Conservation (phyloP, 2,113 vertebrate genomes). For the Tapirus terrestris region DNA sequence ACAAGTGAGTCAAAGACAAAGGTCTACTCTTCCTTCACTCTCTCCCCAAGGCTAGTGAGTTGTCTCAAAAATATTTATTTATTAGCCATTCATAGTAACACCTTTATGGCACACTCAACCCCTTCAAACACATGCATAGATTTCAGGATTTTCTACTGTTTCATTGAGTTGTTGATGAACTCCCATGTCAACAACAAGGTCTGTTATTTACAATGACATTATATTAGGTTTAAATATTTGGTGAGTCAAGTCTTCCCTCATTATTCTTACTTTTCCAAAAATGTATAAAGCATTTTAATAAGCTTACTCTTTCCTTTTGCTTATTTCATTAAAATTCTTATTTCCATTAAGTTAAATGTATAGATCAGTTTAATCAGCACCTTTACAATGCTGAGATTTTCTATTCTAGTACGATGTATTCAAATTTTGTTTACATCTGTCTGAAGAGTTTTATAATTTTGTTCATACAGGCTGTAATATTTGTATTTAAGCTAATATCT, state of each 20-base stretch:
- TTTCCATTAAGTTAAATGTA: background rate
- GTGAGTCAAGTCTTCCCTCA: background rate
- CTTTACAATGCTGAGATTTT: background rate
- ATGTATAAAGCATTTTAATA: background rate
- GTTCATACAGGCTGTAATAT: background rate
- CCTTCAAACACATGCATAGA: background rate
- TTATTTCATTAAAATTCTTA: background rate
- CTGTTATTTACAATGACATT: background rate
- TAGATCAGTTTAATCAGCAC: background rate
- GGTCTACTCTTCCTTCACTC: background rate
- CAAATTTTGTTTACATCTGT: background rate
- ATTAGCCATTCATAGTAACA: background rate
- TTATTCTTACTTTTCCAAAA: background rate
- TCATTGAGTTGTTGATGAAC: background rate
- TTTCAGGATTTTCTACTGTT: background rate
- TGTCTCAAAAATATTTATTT: background rate
- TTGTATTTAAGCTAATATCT: background rate
- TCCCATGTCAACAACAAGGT: background rate
- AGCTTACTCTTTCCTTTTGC: background rate
- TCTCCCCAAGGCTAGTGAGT: background rate
- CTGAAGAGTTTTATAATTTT: background rate
- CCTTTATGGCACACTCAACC: background rate
- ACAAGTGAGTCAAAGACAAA: background rate
- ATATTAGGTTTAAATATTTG: background rate
- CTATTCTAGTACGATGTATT: background rate